Evolutionary conservation across 2,797 vertebrate genomes (phyloP), one percentile per base, ranked within the genome.

Genomic region (Knipowitschia caucasica): DNA sequence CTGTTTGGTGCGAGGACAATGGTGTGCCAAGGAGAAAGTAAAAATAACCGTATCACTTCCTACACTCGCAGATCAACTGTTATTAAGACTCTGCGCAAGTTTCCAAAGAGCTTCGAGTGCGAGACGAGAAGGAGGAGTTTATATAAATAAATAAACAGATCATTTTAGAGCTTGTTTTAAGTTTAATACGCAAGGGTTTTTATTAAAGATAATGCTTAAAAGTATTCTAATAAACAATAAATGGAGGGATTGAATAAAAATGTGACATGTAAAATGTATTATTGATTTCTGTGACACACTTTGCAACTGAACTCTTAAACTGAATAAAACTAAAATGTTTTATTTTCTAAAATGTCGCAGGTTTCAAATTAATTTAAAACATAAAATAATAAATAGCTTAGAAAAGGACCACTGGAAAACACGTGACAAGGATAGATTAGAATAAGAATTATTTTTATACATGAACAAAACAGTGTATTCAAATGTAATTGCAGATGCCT

Each of bases 11-110:
- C 50, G 31, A 30, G 43, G 38, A 47, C 51, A 62, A 54, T 49
- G 36, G 21, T 58, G 53, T 66, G 71, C 44, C 23, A 39, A 50
- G 53, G 39, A 61, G 59, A 70, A 85, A 82, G 77, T 62, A 81
- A 83, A 84, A 87, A 67, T 69, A 81, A 85, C 79, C 67, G 80
- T 84, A 85, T 86, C 77, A 82, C 81, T 89, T 88, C 86, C 83
- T 82, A 55, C 36, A 59, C 62, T 63, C 54, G 75, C 59, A 69
- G 69, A 47, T 64, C 39, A 69, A 58, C 56, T 67, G 70, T 88
- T 87, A 88, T 89, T 85, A 81, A 77, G 70, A 62, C 60, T 43
- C 18, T 33, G 63, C 80, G 80, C 2, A 24, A 71, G 79, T 74
- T 77, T 73, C 67, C 64, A 78, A 69, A 20, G 71, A 43, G 64